Conservation (phyloP, 2,888 invertebrate genomes). For the Lithodes maja region DNA sequence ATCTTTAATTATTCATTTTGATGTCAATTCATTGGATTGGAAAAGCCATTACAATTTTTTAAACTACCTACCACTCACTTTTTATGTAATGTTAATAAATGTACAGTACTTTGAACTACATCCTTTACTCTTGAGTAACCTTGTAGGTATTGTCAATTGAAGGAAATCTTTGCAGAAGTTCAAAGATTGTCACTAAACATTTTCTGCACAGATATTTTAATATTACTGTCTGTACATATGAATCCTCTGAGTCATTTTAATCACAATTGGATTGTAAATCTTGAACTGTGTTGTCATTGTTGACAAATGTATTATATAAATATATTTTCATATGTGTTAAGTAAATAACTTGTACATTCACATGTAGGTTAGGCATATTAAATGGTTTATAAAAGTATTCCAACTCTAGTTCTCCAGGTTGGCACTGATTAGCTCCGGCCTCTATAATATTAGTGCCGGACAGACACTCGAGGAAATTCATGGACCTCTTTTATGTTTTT, state of each 20-base stretch:
- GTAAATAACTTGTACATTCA: background rate
- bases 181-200: conserved; percentile 4
- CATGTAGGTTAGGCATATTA: too few species aligned
- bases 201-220: background rate
- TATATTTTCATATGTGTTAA: conserved; percentile 51
- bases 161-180: background rate
- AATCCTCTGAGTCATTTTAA: background rate
- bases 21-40: too few species aligned
- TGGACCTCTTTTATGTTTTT: too few species aligned
- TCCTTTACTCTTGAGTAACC: too few species aligned
- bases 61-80: background rate
- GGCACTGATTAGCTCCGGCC: too few species aligned
- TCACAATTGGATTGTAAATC: conserved; percentile 12
- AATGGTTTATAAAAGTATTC: too few species aligned
- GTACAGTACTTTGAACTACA: too few species aligned
- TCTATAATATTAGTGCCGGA: too few species aligned
- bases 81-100: background rate
- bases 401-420: too few species aligned
- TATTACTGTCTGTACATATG: background rate
- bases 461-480: too few species aligned
- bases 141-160: too few species aligned
- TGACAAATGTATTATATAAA: conserved; percentile 43
- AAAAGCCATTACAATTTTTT: background rate
- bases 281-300: conserved; percentile 38
- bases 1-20: background rate